Conservation (phyloP, 2,113 vertebrate species). For the Garra rufa region DNA sequence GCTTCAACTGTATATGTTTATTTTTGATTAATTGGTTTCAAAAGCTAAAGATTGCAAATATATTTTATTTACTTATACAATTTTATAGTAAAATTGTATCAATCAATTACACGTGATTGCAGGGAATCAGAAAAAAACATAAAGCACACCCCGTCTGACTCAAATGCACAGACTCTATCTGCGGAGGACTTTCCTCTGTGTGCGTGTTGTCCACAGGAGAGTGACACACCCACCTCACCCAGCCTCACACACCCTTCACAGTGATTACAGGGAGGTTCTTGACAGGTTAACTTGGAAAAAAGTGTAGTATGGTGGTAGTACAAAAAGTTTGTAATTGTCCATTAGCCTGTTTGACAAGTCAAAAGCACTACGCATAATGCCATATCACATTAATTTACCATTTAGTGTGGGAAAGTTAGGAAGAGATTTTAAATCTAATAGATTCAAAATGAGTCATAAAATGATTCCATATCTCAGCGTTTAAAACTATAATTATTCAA, state of each 20-base stretch:
- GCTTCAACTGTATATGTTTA: too few relatives aligned
- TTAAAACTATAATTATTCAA: not conserved
- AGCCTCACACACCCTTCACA: slow-evolving; percentile 22
- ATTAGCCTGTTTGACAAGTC: not conserved
- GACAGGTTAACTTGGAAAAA: not conserved
- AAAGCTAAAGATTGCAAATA: too few relatives aligned
- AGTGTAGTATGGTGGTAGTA: not conserved
- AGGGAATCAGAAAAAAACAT: not conserved
- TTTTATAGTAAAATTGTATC: not conserved
- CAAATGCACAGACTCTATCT: not conserved
- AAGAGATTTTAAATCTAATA: not conserved
- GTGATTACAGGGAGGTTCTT: not conserved
- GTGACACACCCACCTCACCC: slow-evolving; percentile 16
- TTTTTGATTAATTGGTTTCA: too few relatives aligned
- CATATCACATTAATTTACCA: not conserved
- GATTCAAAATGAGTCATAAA: not conserved
- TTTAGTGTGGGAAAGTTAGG: not conserved
- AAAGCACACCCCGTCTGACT: slow-evolving; percentile 19
- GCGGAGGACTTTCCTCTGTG: not conserved
- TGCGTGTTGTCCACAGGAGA: not conserved
- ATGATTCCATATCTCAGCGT: not conserved
- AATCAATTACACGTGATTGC: not conserved
- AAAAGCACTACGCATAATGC: not conserved
- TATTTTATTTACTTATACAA: too few relatives aligned
- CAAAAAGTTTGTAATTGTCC: not conserved